Percentiles rank a stretch among this genome's conserved stretches.
phyloP scores from a whole-genome alignment of 2,888 invertebrate genomes.

The Fragum sueziense region DNA sequence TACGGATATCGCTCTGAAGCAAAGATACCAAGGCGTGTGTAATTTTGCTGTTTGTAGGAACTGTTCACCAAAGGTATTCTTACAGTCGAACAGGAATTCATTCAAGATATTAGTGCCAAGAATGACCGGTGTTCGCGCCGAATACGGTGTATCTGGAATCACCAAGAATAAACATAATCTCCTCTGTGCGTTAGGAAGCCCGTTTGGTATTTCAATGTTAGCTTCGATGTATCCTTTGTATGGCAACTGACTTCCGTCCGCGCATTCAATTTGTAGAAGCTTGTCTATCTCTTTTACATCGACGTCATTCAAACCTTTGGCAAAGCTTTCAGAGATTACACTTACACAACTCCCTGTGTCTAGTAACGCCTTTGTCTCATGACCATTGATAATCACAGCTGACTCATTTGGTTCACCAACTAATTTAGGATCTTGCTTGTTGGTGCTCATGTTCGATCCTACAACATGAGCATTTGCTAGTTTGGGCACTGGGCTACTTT shows the following conservation, averaged over 20 bases:
- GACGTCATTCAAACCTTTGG: too few relatives aligned
- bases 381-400: background rate
- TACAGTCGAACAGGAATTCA: slow-evolving; percentile 22
- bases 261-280: too few relatives aligned
- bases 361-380: slow-evolving; percentile 9
- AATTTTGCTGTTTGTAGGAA: slow-evolving; percentile 44
- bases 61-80: slow-evolving; percentile 30
- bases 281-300: too few relatives aligned
- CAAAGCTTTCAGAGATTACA: slow-evolving; percentile 31
- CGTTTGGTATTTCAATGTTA: slow-evolving; percentile 14
- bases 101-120: slow-evolving; percentile 51
- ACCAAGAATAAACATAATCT: slow-evolving; percentile 23
- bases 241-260: slow-evolving; percentile 21
- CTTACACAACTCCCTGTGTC: slow-evolving; percentile 48
- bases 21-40: slow-evolving; percentile 44
- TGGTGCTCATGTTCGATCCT: slow-evolving; percentile 16
- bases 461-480: slow-evolving; percentile 23
- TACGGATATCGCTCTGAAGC: slow-evolving; percentile 5
- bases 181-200: background rate
- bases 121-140: slow-evolving; percentile 33
- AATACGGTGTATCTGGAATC: slow-evolving; percentile 41
- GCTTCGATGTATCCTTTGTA: slow-evolving; percentile 46
- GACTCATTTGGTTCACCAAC: slow-evolving; percentile 38
- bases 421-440: slow-evolving; percentile 21
- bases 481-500: slow-evolving; percentile 9